Evolutionary conservation across 30 jellyfish, hydroid and myxozoan species (phyloP).

Genomic region (Aurelia coerulea): DNA sequence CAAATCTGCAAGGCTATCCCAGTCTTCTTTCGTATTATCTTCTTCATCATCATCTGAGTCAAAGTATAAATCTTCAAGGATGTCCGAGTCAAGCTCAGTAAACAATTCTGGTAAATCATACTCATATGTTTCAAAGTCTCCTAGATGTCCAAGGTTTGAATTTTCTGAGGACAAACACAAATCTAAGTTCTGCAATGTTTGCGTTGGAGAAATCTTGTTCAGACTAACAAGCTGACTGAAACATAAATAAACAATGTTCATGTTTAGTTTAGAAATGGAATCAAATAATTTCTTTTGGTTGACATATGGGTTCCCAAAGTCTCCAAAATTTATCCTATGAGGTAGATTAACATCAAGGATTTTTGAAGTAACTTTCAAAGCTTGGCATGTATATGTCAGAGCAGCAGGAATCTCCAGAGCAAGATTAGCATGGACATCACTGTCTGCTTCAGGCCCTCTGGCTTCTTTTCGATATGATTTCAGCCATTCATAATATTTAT

Average conservation of each 20-base stretch:
- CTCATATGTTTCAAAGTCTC: conserved; percentile 67
- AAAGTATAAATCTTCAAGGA: conserved; percentile 68
- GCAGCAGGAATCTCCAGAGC: conserved; percentile 91
- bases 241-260: conserved; percentile 63
- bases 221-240: conserved; percentile 75
- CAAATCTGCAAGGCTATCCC: conserved; percentile 91
- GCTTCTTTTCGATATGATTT: conserved; percentile 85
- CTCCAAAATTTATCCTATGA: conserved; percentile 55
- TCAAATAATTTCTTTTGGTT: conserved; percentile 58
- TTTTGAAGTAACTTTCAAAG: conserved; percentile 47
- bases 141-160: conserved; percentile 64
- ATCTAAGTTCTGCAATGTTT: conserved; percentile 64
- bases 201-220: conserved; percentile 36
- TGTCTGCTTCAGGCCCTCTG: conserved; percentile 73
- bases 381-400: conserved; percentile 80
- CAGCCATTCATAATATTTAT: conserved; percentile 91
- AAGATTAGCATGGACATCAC: conserved; percentile 55
- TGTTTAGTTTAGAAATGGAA: conserved; percentile 57
- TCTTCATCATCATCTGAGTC: conserved; percentile 67
- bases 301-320: conserved; percentile 66
- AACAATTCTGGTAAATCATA: conserved; percentile 73
- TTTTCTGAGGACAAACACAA: conserved; percentile 65
- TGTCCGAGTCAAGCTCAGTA: conserved; percentile 75
- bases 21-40: neutral
- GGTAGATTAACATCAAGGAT: conserved; percentile 85